phyloP scores from a whole-genome alignment of 2,797 vertebrate species.

The Ambastaia sidthimunki region DNA sequence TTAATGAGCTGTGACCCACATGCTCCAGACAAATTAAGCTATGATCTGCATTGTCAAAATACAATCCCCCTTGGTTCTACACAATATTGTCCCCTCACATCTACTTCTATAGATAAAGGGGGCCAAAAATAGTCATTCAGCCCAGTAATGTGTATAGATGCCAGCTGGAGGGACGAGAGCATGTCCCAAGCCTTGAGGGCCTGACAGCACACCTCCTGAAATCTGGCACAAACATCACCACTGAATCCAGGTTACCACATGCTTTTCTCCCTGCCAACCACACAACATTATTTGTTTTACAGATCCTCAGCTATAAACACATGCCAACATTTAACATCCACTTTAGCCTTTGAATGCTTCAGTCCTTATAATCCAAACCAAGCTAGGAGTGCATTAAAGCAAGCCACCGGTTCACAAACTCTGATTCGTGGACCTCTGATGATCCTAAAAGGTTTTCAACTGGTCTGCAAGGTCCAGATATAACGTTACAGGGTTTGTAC shows the following conservation, averaged over 20 bases:
- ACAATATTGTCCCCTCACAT: too few relatives aligned
- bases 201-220: background rate
- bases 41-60: too few relatives aligned
- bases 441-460: too few relatives aligned
- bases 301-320: background rate
- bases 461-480: background rate
- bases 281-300: background rate
- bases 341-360: background rate
- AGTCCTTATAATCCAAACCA: background rate
- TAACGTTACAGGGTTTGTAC: background rate
- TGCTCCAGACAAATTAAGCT: too few relatives aligned
- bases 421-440: too few relatives aligned
- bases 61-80: too few relatives aligned
- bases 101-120: too few relatives aligned
- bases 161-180: background rate
- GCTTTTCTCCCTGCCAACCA: background rate
- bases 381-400: too few relatives aligned
- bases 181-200: slow-evolving; percentile 20
- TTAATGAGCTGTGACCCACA: too few relatives aligned
- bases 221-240: background rate
- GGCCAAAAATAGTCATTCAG: background rate
- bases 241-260: slow-evolving; percentile 20
- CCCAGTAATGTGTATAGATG: slow-evolving; percentile 3
- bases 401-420: too few relatives aligned
- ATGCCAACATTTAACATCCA: background rate